phyloP scores from a whole-genome alignment of 2,888 invertebrate genomes.

The Ennomos fuscantarius region DNA sequence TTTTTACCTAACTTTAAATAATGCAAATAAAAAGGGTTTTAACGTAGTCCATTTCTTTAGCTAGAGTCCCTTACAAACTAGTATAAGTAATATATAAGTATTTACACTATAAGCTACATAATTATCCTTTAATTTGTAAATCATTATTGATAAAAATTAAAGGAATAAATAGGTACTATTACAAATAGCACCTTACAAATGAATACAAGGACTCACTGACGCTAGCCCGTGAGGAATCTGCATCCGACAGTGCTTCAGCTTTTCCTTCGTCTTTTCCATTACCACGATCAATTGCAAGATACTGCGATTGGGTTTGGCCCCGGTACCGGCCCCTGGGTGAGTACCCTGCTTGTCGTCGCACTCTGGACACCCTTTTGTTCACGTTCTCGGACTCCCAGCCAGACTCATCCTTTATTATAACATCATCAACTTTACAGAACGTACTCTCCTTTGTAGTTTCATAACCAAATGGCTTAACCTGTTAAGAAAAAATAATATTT shows the following conservation, averaged over 20 bases:
- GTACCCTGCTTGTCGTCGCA: constrained; percentile 56
- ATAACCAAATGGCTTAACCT: constrained; percentile 53
- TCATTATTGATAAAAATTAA: too few relatives aligned
- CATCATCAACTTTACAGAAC: constrained; percentile 49
- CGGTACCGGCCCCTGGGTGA: constrained; percentile 80
- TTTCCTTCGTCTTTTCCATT: constrained; percentile 88
- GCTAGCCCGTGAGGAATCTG: constrained; percentile 88
- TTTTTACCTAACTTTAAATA: too few relatives aligned
- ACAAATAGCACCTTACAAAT: too few relatives aligned
- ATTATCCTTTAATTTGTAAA: too few relatives aligned
- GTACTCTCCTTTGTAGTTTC: constrained; percentile 36
- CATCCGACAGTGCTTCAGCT: constrained; percentile 92
- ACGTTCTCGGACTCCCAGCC: constrained; percentile 16
- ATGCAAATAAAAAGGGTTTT: too few relatives aligned
- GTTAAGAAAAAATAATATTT: constrained; percentile 39
- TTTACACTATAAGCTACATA: too few relatives aligned
- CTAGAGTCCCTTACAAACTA: too few relatives aligned
- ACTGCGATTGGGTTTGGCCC: constrained; percentile 94
- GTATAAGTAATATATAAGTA: too few relatives aligned
- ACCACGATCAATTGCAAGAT: constrained; percentile 85
- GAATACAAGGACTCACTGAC: constrained; percentile 86
- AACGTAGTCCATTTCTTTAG: too few relatives aligned
- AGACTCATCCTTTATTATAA: constrained; percentile 30
- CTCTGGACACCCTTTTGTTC: constrained; percentile 40
- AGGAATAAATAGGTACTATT: too few relatives aligned